Evolutionary conservation across 1,140 invertebrate genomes (phyloP).

Genomic region (Nephila pilipes): DNA sequence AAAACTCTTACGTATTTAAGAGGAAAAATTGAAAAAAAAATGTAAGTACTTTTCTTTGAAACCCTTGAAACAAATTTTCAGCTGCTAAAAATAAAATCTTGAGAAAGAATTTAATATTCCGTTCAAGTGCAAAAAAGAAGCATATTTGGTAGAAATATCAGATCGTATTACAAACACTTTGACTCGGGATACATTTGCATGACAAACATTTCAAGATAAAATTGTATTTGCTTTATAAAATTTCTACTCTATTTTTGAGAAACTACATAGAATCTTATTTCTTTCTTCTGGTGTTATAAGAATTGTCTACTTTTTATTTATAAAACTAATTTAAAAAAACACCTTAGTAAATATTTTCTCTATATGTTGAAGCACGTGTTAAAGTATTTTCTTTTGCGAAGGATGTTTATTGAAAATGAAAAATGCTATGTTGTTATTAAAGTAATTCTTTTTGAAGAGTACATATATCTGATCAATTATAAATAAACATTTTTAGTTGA

Average conservation of each 20-base stretch:
- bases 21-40: background rate
- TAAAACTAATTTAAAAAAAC: no score
- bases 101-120: background rate
- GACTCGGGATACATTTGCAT: background rate
- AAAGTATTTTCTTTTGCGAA: no score
- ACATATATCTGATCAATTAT: no score
- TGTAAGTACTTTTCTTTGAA: background rate
- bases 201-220: background rate
- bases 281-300: background rate
- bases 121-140: background rate
- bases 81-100: background rate
- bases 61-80: background rate
- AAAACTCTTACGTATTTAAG: background rate
- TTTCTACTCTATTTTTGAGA: background rate
- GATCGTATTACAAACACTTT: slow-evolving; percentile 4
- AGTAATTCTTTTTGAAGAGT: no score
- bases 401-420: no score
- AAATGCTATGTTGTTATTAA: no score
- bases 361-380: no score
- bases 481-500: no score
- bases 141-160: background rate
- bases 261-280: background rate
- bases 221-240: slow-evolving; percentile 1
- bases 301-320: background rate
- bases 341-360: no score